Percentiles rank a stretch among this genome's conserved stretches.
Conservation (phyloP, 2,888 invertebrate species). For the Ichneumoninae sp. region DNA sequence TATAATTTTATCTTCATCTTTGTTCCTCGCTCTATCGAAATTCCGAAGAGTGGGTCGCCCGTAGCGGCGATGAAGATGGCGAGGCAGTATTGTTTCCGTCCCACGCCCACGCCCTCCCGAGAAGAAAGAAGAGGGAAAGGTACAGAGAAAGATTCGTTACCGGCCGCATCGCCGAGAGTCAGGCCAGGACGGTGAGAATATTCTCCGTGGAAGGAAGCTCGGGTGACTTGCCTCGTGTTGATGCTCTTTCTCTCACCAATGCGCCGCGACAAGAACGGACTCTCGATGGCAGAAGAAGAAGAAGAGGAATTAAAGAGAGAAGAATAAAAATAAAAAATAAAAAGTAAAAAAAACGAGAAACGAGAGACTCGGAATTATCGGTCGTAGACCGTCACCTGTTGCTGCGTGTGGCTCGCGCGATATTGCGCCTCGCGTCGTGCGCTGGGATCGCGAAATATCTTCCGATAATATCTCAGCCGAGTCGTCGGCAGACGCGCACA, state of each 20-base stretch:
- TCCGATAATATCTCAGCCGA: slow-evolving; percentile 71
- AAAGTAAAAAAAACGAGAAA: slow-evolving; percentile 23
- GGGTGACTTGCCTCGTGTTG: slow-evolving; percentile 12
- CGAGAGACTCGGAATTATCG: slow-evolving; percentile 65
- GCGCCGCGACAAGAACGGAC: slow-evolving; percentile 25
- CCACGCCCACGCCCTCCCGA: slow-evolving; percentile 61
- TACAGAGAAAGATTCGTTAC: slow-evolving; percentile 52
- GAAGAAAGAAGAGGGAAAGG: slow-evolving; percentile 38
- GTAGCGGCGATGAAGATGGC: slow-evolving; percentile 45
- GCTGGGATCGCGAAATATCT: slow-evolving; percentile 72
- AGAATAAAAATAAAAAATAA: not conserved
- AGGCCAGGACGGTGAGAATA: slow-evolving; percentile 60
- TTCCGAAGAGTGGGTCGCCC: slow-evolving; percentile 47
- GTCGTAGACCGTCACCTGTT: slow-evolving; percentile 66
- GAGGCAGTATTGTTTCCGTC: slow-evolving; percentile 63
- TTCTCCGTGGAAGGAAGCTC: slow-evolving; percentile 45
- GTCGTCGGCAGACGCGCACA: slow-evolving; percentile 5
- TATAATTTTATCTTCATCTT: slow-evolving; percentile 48
- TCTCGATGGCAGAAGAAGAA: slow-evolving; percentile 26
- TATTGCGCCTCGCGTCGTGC: slow-evolving; percentile 48
- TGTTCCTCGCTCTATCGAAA: slow-evolving; percentile 49
- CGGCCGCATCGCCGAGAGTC: slow-evolving; percentile 31
- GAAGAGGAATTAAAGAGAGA: not conserved
- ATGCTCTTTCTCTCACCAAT: slow-evolving; percentile 9
- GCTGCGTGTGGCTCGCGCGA: slow-evolving; percentile 59